Percentiles rank a stretch among this genome's conserved stretches.
phyloP scores from a whole-genome alignment of 2,888 invertebrate species.

The Drosophila koepferae region DNA sequence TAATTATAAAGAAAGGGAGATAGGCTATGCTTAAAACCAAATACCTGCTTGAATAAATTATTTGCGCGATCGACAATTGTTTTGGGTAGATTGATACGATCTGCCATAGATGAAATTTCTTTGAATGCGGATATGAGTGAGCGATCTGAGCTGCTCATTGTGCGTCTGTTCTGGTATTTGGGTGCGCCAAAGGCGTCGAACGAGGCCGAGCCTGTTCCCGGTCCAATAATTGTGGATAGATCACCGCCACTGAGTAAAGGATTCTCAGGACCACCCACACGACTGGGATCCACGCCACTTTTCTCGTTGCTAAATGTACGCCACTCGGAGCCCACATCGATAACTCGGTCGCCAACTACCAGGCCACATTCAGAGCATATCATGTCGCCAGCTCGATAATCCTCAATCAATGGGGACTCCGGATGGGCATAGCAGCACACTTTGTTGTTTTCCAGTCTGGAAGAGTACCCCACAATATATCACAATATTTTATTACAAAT shows the following conservation, averaged over 20 bases:
- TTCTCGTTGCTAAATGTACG: conserved; percentile 99
- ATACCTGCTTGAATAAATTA: conserved; percentile 97
- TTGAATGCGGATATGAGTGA: conserved; percentile 97
- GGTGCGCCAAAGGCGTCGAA: conserved; percentile 94
- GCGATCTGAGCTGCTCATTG: conserved; percentile 97
- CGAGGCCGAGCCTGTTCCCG: conserved; percentile 91
- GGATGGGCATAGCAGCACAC: conserved; percentile 97
- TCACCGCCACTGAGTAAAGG: conserved; percentile 97
- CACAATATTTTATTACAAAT: background rate
- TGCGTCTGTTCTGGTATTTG: conserved; percentile 91
- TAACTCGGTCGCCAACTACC: conserved; percentile 99
- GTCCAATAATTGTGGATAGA: conserved; percentile 97
- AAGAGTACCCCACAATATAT: background rate
- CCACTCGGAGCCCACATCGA: conserved; percentile 99
- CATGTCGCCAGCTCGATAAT: conserved; percentile 97
- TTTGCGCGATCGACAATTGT: conserved; percentile 99
- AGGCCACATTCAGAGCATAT: conserved; percentile 99
- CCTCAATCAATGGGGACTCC: conserved; percentile 97
- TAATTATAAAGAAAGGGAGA: background rate
- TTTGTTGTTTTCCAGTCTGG: conserved; percentile 87
- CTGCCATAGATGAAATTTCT: conserved; percentile 99
- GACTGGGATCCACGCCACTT: conserved; percentile 97
- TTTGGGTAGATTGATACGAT: conserved; percentile 97
- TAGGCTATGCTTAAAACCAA: background rate
- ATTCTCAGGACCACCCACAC: conserved; percentile 99